Percentiles rank a stretch among this genome's conserved stretches.
phyloP scores from a whole-genome alignment of 1,140 invertebrate species.

The Semibalanus balanoides region DNA sequence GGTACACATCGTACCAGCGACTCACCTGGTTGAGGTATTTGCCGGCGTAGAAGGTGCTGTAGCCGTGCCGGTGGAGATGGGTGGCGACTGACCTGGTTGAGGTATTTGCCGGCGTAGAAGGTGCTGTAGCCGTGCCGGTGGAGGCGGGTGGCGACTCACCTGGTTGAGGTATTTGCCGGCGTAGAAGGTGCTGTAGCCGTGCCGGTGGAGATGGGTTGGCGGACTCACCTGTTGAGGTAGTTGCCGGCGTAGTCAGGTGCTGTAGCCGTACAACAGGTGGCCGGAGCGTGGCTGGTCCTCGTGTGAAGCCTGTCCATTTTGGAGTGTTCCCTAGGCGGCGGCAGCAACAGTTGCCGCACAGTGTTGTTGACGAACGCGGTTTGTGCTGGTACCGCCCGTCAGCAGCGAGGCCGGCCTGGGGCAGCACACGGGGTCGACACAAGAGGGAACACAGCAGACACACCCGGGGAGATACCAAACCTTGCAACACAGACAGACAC shows the following conservation, averaged over 20 bases:
- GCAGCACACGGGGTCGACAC: constrained; percentile 60
- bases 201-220: too few species aligned
- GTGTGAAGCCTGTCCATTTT: not conserved
- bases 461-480: too few species aligned
- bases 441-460: not conserved
- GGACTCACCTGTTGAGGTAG: constrained; percentile 70
- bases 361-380: constrained; percentile 65
- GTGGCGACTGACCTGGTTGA: constrained; percentile 60
- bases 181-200: too few species aligned
- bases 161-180: too few species aligned
- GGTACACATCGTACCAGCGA: too few species aligned
- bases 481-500: too few species aligned
- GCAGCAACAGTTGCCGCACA: constrained; percentile 44
- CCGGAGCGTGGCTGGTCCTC: constrained; percentile 31
- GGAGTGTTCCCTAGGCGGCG: too few species aligned
- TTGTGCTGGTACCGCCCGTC: constrained; percentile 77
- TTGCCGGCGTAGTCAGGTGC: constrained; percentile 73
- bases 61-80: constrained; percentile 45
- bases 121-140: constrained; percentile 50
- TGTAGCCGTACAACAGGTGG: constrained; percentile 50
- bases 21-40: too few species aligned
- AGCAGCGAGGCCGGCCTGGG: constrained; percentile 72
- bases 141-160: constrained; percentile 45
- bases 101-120: constrained; percentile 75
- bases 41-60: constrained; percentile 49